Conservation (phyloP, 1,140 invertebrate genomes). For the Pollicipes pollicipes region DNA sequence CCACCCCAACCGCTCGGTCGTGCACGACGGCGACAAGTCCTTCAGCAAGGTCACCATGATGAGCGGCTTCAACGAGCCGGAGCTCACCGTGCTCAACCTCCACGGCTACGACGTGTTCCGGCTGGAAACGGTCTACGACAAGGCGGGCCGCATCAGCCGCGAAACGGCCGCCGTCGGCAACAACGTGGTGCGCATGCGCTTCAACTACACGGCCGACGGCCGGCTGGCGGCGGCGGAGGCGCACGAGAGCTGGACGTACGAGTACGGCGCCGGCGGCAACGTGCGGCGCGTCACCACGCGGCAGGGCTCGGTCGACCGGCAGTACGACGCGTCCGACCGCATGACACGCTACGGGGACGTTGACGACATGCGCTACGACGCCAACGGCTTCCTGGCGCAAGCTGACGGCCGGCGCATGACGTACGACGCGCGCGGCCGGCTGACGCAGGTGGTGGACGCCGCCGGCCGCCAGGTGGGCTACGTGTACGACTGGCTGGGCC, state of each 20-base stretch:
- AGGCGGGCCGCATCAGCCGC: constrained; percentile 59
- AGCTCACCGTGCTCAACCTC: constrained; percentile 61
- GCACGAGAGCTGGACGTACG: constrained; percentile 72
- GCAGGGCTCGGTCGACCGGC: constrained; percentile 62
- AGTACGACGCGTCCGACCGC: constrained; percentile 80
- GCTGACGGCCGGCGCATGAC: constrained; percentile 76
- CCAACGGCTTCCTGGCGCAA: constrained; percentile 72
- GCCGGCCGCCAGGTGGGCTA: constrained; percentile 41
- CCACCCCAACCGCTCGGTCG: constrained; percentile 66
- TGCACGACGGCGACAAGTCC: constrained; percentile 70
- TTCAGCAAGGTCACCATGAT: constrained; percentile 70
- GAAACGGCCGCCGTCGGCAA: constrained; percentile 28
- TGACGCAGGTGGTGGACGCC: constrained; percentile 71
- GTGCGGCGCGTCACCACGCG: constrained; percentile 72
- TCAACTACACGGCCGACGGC: constrained; percentile 25
- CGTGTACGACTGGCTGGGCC: constrained; percentile 72
- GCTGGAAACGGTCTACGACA: constrained; percentile 70
- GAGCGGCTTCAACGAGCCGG: constrained; percentile 60
- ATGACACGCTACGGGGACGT: constrained; percentile 77
- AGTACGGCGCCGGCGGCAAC: constrained; percentile 91
- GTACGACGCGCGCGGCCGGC: constrained; percentile 79
- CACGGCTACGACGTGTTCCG: constrained; percentile 65
- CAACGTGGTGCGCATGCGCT: constrained; percentile 13
- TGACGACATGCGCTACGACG: constrained; percentile 75
- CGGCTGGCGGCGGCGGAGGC: constrained; percentile 29